These are phyloP conservation scores for Stegophylla sp. DNA, from an alignment of 2,888 invertebrate genomes.

Conservation along the genomic window DNA sequence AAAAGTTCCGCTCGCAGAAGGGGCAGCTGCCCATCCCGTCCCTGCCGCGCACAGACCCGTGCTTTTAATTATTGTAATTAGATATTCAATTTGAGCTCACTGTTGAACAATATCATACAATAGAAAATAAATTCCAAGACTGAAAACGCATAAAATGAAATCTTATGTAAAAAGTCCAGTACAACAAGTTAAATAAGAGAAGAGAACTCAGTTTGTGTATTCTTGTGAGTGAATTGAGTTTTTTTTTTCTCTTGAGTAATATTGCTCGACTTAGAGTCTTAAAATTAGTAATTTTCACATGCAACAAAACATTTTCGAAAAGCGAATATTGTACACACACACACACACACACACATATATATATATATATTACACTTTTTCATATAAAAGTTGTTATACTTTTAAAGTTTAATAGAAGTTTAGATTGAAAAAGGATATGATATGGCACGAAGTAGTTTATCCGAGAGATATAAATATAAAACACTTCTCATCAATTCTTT, in stretches of 20 bases:
- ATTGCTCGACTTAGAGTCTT: not conserved
- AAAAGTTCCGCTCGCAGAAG: too few relatives aligned
- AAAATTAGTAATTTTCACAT: not conserved
- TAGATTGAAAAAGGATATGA: conserved; percentile 21
- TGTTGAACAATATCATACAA: too few relatives aligned
- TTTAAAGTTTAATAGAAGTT: conserved; percentile 14
- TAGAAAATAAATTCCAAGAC: too few relatives aligned
- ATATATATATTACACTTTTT: too few relatives aligned
- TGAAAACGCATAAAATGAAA: too few relatives aligned
- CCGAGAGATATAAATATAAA: not conserved
- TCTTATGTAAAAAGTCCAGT: too few relatives aligned
- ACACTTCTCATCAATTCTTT: conserved; percentile 13
- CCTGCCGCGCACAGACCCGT: too few relatives aligned
- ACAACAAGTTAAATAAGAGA: not conserved
- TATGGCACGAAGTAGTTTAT: not conserved
- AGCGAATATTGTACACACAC: too few relatives aligned
- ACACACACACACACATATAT: too few relatives aligned
- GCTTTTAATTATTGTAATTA: too few relatives aligned
- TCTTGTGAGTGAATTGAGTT: not conserved
- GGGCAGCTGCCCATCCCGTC: too few relatives aligned
- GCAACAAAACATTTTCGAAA: not conserved
- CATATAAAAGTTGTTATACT: conserved; percentile 2
- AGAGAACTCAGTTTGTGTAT: not conserved
- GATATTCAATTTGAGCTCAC: too few relatives aligned
- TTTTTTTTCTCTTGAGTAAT: not conserved